A percentile compares a stretch with the other conserved stretches of the same genome.
These are phyloP conservation scores for Urocolius indicus DNA, from an alignment of 2,113 vertebrate genomes.

Conservation along the genomic window DNA sequence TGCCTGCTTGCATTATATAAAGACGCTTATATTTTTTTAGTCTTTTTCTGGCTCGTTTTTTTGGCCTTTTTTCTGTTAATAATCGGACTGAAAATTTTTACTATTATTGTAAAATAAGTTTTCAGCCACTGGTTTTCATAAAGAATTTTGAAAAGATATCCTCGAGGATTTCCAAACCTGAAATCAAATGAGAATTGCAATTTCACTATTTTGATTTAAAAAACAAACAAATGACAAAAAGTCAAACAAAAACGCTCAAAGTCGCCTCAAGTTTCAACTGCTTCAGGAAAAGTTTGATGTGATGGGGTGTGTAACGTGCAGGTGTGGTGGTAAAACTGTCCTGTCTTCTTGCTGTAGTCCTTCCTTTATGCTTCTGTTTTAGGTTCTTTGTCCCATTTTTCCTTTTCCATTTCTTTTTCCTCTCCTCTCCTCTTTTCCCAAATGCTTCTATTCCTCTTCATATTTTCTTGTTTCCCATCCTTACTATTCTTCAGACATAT, in stretches of 20 bases:
- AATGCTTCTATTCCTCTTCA: not conserved
- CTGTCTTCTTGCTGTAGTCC: not conserved
- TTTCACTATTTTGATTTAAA: not conserved
- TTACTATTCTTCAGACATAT: not conserved
- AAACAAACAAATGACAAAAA: not conserved
- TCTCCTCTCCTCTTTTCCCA: too few species aligned
- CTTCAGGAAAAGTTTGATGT: not conserved
- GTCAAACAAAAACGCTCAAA: not conserved
- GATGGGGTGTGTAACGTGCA: not conserved
- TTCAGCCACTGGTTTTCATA: not conserved
- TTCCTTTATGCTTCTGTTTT: not conserved
- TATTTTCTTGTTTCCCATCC: not conserved
- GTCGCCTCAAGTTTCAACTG: not conserved
- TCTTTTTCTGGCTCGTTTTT: not conserved
- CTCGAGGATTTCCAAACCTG: not conserved
- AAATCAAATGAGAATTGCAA: not conserved
- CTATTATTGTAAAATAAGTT: not conserved
- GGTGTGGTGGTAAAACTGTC: not conserved
- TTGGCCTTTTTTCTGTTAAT: not conserved
- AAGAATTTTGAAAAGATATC: not conserved
- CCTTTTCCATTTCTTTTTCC: not conserved
- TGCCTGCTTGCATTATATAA: not conserved
- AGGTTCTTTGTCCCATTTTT: not conserved
- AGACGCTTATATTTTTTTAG: not conserved
- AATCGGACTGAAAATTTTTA: not conserved